These are phyloP conservation scores for Zootermopsis nevadensis DNA, from an alignment of 2,888 invertebrate species.

Conservation along the genomic window DNA sequence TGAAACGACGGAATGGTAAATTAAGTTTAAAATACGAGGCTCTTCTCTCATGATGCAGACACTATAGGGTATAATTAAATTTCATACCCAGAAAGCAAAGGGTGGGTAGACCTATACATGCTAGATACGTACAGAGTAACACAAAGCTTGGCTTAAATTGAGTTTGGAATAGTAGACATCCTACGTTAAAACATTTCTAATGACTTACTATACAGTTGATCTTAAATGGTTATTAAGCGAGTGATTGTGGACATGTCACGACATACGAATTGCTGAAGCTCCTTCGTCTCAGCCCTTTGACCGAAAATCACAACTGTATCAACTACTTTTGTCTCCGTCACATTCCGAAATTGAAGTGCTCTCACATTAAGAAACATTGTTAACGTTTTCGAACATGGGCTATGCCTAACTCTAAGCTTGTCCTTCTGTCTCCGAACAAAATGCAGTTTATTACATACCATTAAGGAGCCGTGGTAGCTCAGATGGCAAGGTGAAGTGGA, in stretches of 20 bases:
- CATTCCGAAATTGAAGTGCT: not conserved
- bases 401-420: no score
- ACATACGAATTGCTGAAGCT: no score
- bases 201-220: no score
- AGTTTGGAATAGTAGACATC: no score
- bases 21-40: slow-evolving; percentile 46
- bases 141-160: no score
- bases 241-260: not conserved
- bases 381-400: no score
- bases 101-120: not conserved
- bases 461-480: no score
- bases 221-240: not conserved
- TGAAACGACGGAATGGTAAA: slow-evolving; percentile 46
- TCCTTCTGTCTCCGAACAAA: no score
- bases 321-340: not conserved
- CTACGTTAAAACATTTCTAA: no score
- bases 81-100: slow-evolving; percentile 13
- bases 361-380: no score
- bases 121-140: not conserved
- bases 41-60: not conserved
- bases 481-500: no score
- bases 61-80: slow-evolving; percentile 26
- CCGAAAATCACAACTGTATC: not conserved
- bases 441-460: no score
- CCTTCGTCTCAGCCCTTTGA: not conserved